phyloP scores from a whole-genome alignment of 2,797 vertebrate species.

The Scomberomorus guttatus region DNA sequence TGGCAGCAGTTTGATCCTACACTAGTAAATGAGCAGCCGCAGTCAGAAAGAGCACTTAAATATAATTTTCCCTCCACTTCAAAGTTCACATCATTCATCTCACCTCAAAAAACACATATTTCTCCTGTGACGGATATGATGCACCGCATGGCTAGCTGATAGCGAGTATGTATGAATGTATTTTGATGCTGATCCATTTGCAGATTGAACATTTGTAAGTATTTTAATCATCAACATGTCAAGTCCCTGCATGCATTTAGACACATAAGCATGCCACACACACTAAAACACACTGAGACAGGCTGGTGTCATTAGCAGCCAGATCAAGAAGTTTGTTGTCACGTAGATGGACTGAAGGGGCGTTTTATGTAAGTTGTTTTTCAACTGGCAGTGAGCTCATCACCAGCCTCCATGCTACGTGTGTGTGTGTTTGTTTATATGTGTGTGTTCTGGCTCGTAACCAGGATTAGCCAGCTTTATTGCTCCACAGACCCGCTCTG shows the following conservation, averaged over 20 bases:
- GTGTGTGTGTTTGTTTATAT: constrained; percentile 12
- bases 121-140: background rate
- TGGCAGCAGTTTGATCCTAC: background rate
- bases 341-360: constrained; percentile 46
- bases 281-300: background rate
- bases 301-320: constrained; percentile 48
- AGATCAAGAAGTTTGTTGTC: constrained; percentile 46
- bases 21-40: background rate
- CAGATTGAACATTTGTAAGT: background rate
- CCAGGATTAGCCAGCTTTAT: constrained; percentile 74
- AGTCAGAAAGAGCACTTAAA: background rate
- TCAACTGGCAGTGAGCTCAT: constrained; percentile 55
- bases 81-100: background rate
- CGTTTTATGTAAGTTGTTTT: constrained; percentile 77
- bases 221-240: background rate
- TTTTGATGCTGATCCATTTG: background rate
- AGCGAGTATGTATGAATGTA: background rate
- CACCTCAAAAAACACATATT: background rate
- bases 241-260: background rate
- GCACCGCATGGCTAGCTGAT: background rate
- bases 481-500: constrained; percentile 60
- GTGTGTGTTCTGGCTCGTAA: constrained; percentile 68
- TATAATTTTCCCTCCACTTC: background rate
- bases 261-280: background rate
- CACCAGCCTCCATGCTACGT: constrained; percentile 30